Base-by-base conservation (phyloP, 1,140 invertebrate genomes). In the Bombyx mori region DNA sequence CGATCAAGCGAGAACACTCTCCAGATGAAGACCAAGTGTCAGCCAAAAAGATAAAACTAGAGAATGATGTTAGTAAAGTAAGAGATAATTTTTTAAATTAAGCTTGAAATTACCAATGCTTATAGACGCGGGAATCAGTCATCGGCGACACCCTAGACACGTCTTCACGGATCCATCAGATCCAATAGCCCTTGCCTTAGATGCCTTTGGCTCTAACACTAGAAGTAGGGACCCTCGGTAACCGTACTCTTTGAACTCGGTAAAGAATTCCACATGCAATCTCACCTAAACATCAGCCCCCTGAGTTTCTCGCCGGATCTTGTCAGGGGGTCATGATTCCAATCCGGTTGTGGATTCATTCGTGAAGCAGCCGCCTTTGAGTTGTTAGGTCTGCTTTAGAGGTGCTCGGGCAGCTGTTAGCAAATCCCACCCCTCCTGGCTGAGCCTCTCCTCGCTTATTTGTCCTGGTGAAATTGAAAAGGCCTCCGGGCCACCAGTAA, bases 1-100 rank as follows among this genome's bases (percentile, higher is more conserved):
- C 75, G 0, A 18, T 79, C 3, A 86, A 86, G 65, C 61, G 82
- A n/a, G 82, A 82, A 46, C 80, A 81, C 64, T 77, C 80, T 1
- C 72, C 78, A 0, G 73, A 75, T 3, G 77, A 77, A 6, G 82
- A 81, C n/a, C 56, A 65, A 18, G 60, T 51, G 0, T 56, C 74
- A 7, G 54, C 69, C 12, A 86, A 86, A 71, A 86, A 73, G 63
- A 78, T 82, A 45, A 82, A 80, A 45, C 47, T 79, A 0, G 80
- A 85, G 26, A 73, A 77, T 60, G 75, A 65, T 7, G 64, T 60
- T 3, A 60, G 62, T 48, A 70, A 77, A 57, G 81, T 84, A 56
- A 79, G 78, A 73, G 46, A 50, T 62, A 44, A 22, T 12, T 35
- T 42, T 52, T 43, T 7, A 42, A 47, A 57, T 49, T 47, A 9